Conservation (phyloP, 2,797 vertebrate genomes). For the Epinephelus awoara region DNA sequence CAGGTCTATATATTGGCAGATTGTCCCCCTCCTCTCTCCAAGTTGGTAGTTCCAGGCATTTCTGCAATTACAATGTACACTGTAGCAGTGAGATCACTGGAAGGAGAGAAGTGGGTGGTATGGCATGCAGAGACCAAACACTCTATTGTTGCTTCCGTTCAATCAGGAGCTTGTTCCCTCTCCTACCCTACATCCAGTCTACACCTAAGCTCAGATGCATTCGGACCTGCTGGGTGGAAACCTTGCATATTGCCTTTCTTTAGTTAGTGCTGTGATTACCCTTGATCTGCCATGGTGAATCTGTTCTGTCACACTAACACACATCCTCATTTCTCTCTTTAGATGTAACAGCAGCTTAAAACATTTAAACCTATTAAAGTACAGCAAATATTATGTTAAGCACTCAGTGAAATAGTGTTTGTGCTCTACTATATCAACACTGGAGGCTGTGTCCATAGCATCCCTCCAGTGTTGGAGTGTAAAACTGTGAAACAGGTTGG, state of each 20-base stretch:
- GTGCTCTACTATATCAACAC: background rate
- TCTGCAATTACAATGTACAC: constrained; percentile 58
- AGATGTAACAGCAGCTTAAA: background rate
- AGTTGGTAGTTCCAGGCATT: constrained; percentile 51
- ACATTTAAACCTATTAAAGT: background rate
- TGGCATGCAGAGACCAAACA: constrained; percentile 63
- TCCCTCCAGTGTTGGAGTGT: constrained; percentile 2
- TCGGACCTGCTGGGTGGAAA: constrained; percentile 20
- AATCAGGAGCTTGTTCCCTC: constrained; percentile 64
- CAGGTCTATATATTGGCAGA: constrained; percentile 32
- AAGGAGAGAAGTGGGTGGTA: constrained; percentile 69
- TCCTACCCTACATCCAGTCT: constrained; percentile 24
- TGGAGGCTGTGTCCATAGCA: background rate
- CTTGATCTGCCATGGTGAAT: background rate
- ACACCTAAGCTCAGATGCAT: constrained; percentile 39
- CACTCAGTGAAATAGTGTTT: background rate
- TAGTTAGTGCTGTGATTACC: background rate
- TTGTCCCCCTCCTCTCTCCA: constrained; percentile 11
- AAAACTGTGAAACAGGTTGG: constrained; percentile 55
- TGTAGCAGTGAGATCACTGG: constrained; percentile 57
- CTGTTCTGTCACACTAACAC: background rate
- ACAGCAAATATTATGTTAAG: background rate
- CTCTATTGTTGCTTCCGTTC: constrained; percentile 70
- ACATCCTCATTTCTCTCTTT: background rate
- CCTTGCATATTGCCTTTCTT: background rate